Conservation (phyloP, 2,797 vertebrate genomes). For the Cichlasoma orientale region DNA sequence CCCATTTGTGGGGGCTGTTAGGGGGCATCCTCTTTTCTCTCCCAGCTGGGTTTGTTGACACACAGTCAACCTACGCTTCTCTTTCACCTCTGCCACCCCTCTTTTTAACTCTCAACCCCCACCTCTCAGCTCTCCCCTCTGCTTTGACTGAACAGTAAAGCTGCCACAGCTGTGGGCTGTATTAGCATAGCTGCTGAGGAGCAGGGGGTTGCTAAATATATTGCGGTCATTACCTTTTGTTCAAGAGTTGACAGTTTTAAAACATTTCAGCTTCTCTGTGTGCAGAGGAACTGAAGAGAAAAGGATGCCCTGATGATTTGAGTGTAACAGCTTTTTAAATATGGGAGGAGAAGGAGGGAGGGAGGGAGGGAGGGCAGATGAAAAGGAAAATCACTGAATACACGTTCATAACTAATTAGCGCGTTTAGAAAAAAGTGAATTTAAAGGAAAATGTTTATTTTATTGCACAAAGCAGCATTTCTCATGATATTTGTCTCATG, state of each 20-base stretch:
- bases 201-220: conserved; percentile 82
- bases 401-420: conserved; percentile 13
- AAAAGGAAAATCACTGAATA: conserved; percentile 32
- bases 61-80: conserved; percentile 87
- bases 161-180: conserved; percentile 96
- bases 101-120: conserved; percentile 60
- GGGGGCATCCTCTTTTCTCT: conserved; percentile 86
- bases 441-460: neutral
- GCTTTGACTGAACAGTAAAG: conserved; percentile 88
- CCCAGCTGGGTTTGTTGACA: conserved; percentile 98
- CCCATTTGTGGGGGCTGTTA: conserved; percentile 78
- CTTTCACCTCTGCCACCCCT: conserved; percentile 77
- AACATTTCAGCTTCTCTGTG: conserved; percentile 86
- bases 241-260: conserved; percentile 90
- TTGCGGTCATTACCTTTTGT: conserved; percentile 90
- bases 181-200: conserved; percentile 86
- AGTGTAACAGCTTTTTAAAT: conserved; percentile 93
- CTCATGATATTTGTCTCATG: neutral
- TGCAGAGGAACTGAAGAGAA: conserved; percentile 73
- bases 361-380: conserved; percentile 31
- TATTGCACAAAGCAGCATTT: neutral
- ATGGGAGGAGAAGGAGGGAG: conserved; percentile 63
- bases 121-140: conserved; percentile 51
- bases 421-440: neutral
- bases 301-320: conserved; percentile 83